Conservation (phyloP, 2,113 vertebrate genomes). For the Pica pica region DNA sequence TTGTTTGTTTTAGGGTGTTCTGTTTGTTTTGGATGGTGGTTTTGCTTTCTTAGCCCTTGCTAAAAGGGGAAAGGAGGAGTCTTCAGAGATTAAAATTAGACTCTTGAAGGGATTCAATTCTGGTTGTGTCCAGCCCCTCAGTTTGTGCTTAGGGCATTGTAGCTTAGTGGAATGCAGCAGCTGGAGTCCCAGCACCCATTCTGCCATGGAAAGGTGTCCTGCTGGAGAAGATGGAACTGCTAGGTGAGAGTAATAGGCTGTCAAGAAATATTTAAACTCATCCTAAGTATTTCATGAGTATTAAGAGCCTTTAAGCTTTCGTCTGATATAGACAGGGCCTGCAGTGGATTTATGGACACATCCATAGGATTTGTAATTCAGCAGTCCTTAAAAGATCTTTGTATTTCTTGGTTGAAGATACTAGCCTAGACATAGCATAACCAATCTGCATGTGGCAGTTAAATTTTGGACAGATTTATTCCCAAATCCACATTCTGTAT, state of each 20-base stretch:
- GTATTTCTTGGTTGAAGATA: background rate
- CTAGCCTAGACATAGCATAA: background rate
- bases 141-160: background rate
- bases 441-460: background rate
- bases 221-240: background rate
- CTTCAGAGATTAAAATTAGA: background rate
- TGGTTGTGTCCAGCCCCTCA: background rate
- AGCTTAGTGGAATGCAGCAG: background rate
- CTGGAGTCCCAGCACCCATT: background rate
- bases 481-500: background rate
- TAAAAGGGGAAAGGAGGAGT: background rate
- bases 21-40: background rate
- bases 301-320: background rate
- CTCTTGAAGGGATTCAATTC: background rate
- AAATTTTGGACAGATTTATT: background rate
- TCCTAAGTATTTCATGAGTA: background rate
- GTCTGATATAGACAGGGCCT: background rate
- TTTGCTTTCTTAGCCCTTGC: background rate
- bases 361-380: background rate
- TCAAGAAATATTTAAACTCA: background rate
- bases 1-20: background rate
- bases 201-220: background rate
- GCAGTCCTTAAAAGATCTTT: background rate
- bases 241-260: background rate
- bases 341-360: background rate